Conservation (phyloP, 2,888 invertebrate species). For the Drosophila mayaguana region DNA sequence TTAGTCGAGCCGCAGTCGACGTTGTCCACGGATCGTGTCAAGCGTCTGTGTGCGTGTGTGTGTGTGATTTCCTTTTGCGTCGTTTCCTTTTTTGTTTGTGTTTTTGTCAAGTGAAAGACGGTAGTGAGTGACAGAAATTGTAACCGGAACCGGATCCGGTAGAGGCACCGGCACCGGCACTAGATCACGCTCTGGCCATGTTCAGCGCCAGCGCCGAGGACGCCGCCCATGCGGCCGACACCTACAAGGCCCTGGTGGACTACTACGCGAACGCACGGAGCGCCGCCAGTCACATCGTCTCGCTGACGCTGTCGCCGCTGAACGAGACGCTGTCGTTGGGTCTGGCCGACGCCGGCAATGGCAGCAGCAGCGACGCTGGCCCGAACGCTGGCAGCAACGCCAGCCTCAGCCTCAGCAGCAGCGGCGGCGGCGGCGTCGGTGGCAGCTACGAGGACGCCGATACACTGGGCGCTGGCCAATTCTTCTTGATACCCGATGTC, state of each 20-base stretch:
- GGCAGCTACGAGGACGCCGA: slow-evolving; percentile 23
- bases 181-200: slow-evolving; percentile 10
- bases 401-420: slow-evolving; percentile 11
- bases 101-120: slow-evolving; percentile 3
- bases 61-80: neutral
- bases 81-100: neutral
- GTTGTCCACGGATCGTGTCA: slow-evolving; percentile 2
- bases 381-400: neutral
- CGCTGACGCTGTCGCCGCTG: slow-evolving; percentile 51
- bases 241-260: slow-evolving; percentile 54
- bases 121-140: neutral
- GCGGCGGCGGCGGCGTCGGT: slow-evolving; percentile 6
- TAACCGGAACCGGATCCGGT: neutral
- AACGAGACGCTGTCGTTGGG: slow-evolving; percentile 41
- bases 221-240: slow-evolving; percentile 25
- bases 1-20: neutral
- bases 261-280: slow-evolving; percentile 59
- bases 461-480: slow-evolving; percentile 13
- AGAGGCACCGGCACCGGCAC: neutral
- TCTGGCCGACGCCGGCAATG: slow-evolving; percentile 17
- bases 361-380: slow-evolving; percentile 1
- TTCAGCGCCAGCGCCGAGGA: slow-evolving; percentile 33
- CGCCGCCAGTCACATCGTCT: slow-evolving; percentile 65
- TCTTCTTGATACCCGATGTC: slow-evolving; percentile 36
- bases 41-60: slow-evolving; percentile 26